Percentiles rank a stretch among this genome's conserved stretches.
Conservation (phyloP, 1,140 invertebrate species). For the Achroia grisella region DNA sequence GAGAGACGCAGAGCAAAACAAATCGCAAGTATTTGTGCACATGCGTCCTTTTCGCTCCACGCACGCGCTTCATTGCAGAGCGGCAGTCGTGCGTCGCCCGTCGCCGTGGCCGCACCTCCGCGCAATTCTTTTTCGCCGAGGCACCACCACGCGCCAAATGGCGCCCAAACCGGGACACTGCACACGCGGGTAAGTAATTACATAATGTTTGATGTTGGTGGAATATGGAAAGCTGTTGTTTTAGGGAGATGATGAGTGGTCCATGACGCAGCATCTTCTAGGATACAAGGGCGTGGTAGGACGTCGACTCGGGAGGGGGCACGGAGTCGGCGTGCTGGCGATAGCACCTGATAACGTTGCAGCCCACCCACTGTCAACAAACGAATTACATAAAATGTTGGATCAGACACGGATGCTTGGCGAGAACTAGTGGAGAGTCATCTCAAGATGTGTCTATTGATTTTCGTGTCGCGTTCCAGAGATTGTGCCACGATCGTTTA, state of each 20-base stretch:
- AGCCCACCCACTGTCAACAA: constrained; percentile 55
- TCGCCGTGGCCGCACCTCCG: constrained; percentile 29
- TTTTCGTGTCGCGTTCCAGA: constrained; percentile 34
- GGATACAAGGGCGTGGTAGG: constrained; percentile 43
- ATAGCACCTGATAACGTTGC: constrained; percentile 50
- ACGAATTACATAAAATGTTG: constrained; percentile 48
- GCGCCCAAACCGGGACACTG: constrained; percentile 55
- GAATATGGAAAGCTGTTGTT: constrained; percentile 1
- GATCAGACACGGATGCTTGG: constrained; percentile 19
- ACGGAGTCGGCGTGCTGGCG: constrained; percentile 31
- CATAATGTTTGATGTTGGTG: constrained; percentile 12
- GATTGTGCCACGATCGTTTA: constrained; percentile 12
- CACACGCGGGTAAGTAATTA: constrained; percentile 55
- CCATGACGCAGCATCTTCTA: constrained; percentile 35
- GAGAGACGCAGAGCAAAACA: constrained; percentile 54
- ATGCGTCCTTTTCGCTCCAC: constrained; percentile 34
- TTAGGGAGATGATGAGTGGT: constrained; percentile 12
- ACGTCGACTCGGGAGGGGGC: constrained; percentile 17
- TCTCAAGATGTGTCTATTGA: constrained; percentile 52
- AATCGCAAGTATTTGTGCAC: constrained; percentile 41
- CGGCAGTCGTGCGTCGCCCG: constrained; percentile 56
- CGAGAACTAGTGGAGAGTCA: constrained; percentile 31
- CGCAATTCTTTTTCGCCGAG: constrained; percentile 14
- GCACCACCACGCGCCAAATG: constrained; percentile 54
- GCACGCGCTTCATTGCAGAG: constrained; percentile 39